Evolutionary conservation across 2,888 invertebrate genomes (phyloP), one percentile per base, ranked within the genome.

Genomic region (Phortica okadai): DNA sequence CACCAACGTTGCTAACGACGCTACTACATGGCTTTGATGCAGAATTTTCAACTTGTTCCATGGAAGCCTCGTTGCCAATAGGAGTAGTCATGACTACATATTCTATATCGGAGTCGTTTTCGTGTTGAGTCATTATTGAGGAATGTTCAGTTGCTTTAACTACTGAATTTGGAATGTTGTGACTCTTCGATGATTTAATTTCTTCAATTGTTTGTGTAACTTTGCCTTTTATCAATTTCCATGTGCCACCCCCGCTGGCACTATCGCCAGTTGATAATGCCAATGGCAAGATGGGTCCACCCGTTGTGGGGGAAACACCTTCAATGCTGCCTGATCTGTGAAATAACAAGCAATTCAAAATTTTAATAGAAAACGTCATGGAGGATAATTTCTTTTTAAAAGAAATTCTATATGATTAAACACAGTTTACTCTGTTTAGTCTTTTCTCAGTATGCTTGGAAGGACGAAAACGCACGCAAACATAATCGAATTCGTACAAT

Each of bases 141-240:
- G 81, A 77, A 62, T 44, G 45, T 50, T 54, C 64, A 4, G 8
- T 33, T 14, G 87, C 70, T 6, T 87, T 84, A 0, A 86, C 80
- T 50, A 84, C 83, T 10, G 87, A 83, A n/a, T 86, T 82, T 5
- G 85, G 87, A 50, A 86, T 83, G 16, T 74, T 16, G 74, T 72
- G 70, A 72, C 70, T 56, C 82, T 91, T 91, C 25, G 91, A 90
- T 62, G 91, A 91, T 83, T 91, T 91, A 59, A 91, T 91, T 56
- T 91, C 91, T 83, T 91, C 91, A 80, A 91, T 89, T 6, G 91
- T 91, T 79, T 91, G 91, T 44, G 91, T 87, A 4, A 91, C 91
- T 82, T 90, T 91, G 74, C 91, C 91, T 81, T 91, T 91, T 79
- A 91, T 90, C 74, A 91, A 81, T 79, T 90, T 90, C 91, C 91